Base-by-base conservation (phyloP, 2,888 invertebrate species). In the Pasiphila rectangulata region DNA sequence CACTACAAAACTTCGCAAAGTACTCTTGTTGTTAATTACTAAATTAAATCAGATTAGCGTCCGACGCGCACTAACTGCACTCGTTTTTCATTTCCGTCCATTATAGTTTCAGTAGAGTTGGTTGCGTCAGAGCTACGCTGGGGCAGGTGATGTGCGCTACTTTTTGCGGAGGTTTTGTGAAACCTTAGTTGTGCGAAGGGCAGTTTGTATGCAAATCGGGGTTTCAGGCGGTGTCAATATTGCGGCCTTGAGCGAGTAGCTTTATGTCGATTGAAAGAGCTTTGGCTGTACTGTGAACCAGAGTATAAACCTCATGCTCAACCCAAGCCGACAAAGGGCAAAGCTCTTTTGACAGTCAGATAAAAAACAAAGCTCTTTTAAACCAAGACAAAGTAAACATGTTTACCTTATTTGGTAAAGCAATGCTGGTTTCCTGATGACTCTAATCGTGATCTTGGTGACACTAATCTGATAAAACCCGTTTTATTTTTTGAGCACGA, bases 171-270 rank as follows among this genome's bases (percentile, higher is more conserved):
- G 42, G 37, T 39, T 42, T 32, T 47, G 25, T 16, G 23, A 46
- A 43, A 51, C 46, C 51, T 45, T 61, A 51, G 51, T 39, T 51
- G 49, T 53, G 59, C 41, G 53, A 24, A 24, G 20, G 61, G 57
- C 72, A 67, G 71, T 78, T 78, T 73, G 69, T 67, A 76, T 77
- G 75, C 72, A 69, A 77, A 79, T 77, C 57, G 58, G 65, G 68
- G 70, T 67, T 69, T 67, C 54, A 43, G 56, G 50, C 55, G 34
- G 52, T 51, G 54, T 37, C 56, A 47, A 60, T 62, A 61, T 61
- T 59, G 62, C 56, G 67, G 56, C 64, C 59, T 63, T 59, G 59
- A 41, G 38, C 2, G 29, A 15, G 13, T 15, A 30, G 16, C 37
- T 12, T 19, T 17, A 37, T 25, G 23, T 7, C 7, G 23, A 21